Evolutionary conservation across 2,113 vertebrate species (phyloP).

Genomic region (Calyptomena viridis): DNA sequence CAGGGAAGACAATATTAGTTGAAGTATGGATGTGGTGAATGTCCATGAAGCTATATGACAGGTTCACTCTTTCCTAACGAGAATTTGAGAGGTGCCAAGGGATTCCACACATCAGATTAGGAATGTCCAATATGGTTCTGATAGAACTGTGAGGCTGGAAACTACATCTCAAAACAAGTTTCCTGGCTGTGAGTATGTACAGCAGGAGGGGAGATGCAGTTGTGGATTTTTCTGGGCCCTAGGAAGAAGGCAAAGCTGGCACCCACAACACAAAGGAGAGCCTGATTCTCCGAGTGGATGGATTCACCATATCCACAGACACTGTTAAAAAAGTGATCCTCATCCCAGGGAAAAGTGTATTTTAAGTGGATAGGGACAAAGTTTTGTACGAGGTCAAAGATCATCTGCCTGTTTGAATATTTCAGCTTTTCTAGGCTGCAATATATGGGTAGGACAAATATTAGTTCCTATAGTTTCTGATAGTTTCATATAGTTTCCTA

Average conservation of each 20-base stretch:
- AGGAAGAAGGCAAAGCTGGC: not conserved
- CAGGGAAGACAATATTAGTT: constrained; percentile 55
- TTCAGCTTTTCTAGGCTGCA: not conserved
- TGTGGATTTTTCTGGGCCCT: not conserved
- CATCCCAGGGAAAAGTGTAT: not conserved
- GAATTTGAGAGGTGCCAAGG: constrained; percentile 22
- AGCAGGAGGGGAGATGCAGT: not conserved
- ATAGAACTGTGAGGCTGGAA: not conserved
- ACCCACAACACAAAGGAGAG: not conserved
- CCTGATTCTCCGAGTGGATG: not conserved
- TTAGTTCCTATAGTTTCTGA: no score
- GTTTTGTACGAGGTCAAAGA: not conserved
- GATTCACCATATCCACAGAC: not conserved
- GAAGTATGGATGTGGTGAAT: constrained; percentile 38
- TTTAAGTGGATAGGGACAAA: not conserved
- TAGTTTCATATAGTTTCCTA: no score
- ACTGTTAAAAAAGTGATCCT: not conserved
- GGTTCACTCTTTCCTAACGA: constrained; percentile 11
- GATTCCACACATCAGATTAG: constrained; percentile 9
- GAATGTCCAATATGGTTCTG: not conserved
- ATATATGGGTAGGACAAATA: not conserved
- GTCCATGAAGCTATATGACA: constrained; percentile 31
- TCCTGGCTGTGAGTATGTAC: not conserved
- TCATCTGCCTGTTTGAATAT: not conserved
- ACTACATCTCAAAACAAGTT: not conserved